phyloP scores from a whole-genome alignment of 2,888 invertebrate species.

The Hirudinaria manillensis region DNA sequence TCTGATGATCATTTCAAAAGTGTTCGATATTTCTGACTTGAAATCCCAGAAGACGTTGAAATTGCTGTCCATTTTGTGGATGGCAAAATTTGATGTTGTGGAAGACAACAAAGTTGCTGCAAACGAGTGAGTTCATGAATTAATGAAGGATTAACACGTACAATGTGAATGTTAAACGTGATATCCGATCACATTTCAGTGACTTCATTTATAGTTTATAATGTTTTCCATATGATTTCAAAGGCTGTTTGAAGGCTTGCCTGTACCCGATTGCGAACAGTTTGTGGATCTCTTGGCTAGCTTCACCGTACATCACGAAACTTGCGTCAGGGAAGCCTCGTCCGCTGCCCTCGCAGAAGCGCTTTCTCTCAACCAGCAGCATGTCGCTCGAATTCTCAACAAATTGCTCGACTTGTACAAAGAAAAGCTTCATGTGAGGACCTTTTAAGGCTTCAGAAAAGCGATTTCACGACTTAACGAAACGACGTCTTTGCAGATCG shows the following conservation, averaged over 20 bases:
- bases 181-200: background rate
- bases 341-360: slow-evolving; percentile 69
- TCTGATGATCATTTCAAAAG: slow-evolving; percentile 62
- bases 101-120: slow-evolving; percentile 65
- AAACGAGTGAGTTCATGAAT: slow-evolving; percentile 43
- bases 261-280: background rate
- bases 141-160: too few species aligned
- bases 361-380: slow-evolving; percentile 54
- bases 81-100: slow-evolving; percentile 73
- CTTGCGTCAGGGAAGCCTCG: slow-evolving; percentile 75
- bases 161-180: background rate
- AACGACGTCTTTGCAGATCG: slow-evolving; percentile 43
- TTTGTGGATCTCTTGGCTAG: slow-evolving; percentile 41
- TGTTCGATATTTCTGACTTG: slow-evolving; percentile 59
- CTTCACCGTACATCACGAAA: slow-evolving; percentile 69
- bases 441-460: background rate
- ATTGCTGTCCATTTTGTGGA: slow-evolving; percentile 66
- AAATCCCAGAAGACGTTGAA: slow-evolving; percentile 59
- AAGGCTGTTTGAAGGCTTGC: slow-evolving; percentile 44
- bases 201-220: background rate
- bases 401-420: slow-evolving; percentile 68
- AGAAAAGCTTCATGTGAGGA: slow-evolving; percentile 66
- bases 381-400: slow-evolving; percentile 62
- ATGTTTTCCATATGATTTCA: background rate
- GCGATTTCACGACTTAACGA: background rate